These are phyloP conservation scores for Steatornis caripensis DNA, from an alignment of 2,113 vertebrate species.

Conservation along the genomic window DNA sequence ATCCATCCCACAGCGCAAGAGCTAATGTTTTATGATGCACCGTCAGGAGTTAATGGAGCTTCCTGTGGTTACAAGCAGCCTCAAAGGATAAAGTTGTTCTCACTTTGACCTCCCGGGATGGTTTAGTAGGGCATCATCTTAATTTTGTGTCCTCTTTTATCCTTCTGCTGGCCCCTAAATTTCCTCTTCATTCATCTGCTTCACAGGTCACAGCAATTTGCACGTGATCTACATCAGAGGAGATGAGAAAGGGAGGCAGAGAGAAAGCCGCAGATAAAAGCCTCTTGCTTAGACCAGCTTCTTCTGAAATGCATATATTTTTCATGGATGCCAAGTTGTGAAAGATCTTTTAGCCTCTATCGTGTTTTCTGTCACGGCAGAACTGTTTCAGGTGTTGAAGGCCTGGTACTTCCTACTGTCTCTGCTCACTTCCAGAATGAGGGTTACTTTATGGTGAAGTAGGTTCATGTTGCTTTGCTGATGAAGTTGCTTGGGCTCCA, in stretches of 20 bases:
- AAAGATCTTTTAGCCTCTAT: not conserved
- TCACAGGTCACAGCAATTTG: not conserved
- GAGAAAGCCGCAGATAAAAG: not conserved
- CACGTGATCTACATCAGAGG: not conserved
- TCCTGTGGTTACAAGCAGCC: not conserved
- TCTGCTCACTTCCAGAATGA: not conserved
- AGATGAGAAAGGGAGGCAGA: not conserved
- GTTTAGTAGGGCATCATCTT: not conserved
- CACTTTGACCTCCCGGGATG: not conserved
- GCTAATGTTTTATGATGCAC: not conserved
- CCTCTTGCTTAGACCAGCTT: not conserved
- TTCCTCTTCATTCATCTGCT: not conserved
- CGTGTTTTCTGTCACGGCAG: not conserved
- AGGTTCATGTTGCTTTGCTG: not conserved
- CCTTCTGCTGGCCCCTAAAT: not conserved
- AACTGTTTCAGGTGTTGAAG: not conserved
- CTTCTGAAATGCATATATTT: not conserved
- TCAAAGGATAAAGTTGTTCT: conserved; percentile 23
- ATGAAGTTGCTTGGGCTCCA: not conserved
- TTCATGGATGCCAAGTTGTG: not conserved
- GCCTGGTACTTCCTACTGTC: not conserved
- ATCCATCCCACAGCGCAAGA: not conserved
- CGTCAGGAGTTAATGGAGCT: conserved; percentile 12
- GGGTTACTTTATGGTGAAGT: not conserved
- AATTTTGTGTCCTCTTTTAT: not conserved